These are phyloP conservation scores for Orchesellides sinensis DNA, from an alignment of 2,888 invertebrate species.

Conservation along the genomic window DNA sequence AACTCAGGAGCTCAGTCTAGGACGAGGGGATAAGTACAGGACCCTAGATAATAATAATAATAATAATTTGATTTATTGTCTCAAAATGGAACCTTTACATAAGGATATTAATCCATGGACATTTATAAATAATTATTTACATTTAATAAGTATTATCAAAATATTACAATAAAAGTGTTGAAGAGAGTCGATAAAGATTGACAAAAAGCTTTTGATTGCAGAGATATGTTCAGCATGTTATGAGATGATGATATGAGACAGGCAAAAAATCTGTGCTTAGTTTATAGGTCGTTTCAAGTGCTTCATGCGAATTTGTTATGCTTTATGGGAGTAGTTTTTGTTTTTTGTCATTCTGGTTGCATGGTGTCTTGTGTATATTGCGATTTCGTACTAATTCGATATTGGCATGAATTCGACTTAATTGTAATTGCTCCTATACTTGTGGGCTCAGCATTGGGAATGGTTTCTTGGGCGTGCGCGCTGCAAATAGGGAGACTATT, in stretches of 20 bases:
- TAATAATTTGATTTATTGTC: too few relatives aligned
- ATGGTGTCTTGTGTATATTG: background rate
- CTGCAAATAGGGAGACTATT: constrained; percentile 5
- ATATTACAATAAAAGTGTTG: too few relatives aligned
- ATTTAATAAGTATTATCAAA: too few relatives aligned
- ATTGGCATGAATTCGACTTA: background rate
- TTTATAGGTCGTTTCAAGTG: constrained; percentile 1
- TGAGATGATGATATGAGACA: background rate
- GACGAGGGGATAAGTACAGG: too few relatives aligned
- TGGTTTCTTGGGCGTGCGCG: background rate
- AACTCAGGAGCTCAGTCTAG: too few relatives aligned
- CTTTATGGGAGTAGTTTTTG: background rate
- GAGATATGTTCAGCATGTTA: too few relatives aligned
- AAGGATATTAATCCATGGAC: too few relatives aligned
- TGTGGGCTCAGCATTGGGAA: background rate
- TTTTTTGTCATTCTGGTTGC: background rate
- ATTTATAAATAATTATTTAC: too few relatives aligned
- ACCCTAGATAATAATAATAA: too few relatives aligned
- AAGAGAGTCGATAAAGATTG: too few relatives aligned
- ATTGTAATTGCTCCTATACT: background rate
- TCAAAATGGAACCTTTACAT: too few relatives aligned
- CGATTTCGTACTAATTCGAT: background rate
- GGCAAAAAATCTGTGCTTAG: background rate
- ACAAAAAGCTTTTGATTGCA: too few relatives aligned
- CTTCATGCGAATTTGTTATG: background rate